Evolutionary conservation across 64 coral and sea anemone genomes (phyloP).

Genomic region (Actinia tenebrosa): DNA sequence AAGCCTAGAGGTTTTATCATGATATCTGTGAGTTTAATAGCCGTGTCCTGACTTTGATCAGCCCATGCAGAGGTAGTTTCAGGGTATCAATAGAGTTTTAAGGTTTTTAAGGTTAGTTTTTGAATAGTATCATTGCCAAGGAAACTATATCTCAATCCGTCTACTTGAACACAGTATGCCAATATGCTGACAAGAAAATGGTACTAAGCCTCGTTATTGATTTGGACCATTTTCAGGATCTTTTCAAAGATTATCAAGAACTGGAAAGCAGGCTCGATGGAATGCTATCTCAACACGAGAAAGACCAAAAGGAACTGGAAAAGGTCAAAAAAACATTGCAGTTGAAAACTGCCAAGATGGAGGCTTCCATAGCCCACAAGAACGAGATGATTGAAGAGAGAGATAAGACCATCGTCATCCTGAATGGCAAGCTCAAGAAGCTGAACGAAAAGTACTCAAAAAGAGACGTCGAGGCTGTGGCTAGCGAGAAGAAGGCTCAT

Average conservation of each 20-base stretch:
- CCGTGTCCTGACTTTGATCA: too few relatives aligned
- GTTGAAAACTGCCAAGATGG: conserved; percentile 9
- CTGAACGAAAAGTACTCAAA: neutral
- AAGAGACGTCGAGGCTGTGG: neutral
- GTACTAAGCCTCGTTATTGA: neutral
- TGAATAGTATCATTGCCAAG: too few relatives aligned
- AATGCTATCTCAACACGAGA: neutral
- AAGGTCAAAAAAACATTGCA: conserved; percentile 12
- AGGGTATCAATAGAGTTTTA: too few relatives aligned
- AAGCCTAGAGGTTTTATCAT: neutral
- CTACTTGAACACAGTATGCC: too few relatives aligned
- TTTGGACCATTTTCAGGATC: neutral
- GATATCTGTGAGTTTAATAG: too few relatives aligned
- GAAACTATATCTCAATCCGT: too few relatives aligned
- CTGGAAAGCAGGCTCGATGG: neutral
- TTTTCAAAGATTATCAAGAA: conserved; percentile 15
- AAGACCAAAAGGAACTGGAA: neutral
- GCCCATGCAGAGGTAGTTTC: too few relatives aligned
- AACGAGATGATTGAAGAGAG: neutral
- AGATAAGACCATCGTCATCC: neutral
- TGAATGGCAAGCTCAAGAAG: conserved; percentile 8
- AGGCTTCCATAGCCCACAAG: neutral
- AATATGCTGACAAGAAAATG: too few relatives aligned
- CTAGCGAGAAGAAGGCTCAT: conserved; percentile 19
- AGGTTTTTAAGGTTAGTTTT: too few relatives aligned